These are phyloP conservation scores for Drosophila punjabiensis DNA, from an alignment of 1,140 invertebrate genomes.

Conservation along the genomic window DNA sequence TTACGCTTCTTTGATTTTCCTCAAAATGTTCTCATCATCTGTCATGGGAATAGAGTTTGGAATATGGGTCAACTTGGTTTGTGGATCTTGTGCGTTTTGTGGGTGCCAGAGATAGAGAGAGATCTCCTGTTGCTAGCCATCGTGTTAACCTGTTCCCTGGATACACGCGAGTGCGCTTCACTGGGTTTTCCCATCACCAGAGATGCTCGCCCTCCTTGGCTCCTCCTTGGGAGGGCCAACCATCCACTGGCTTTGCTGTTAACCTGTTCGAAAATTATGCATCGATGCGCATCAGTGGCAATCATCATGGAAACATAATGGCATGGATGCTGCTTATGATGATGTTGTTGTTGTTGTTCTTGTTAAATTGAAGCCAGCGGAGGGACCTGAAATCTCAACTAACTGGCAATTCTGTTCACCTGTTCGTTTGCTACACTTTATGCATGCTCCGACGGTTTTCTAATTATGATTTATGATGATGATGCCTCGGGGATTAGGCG, in stretches of 20 bases:
- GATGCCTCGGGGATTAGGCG: conserved; percentile 23
- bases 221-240: conserved; percentile 8
- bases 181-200: conserved; percentile 37
- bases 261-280: conserved; percentile 69
- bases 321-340: conserved; percentile 25
- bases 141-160: conserved; percentile 43
- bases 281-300: conserved; percentile 58
- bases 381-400: not conserved
- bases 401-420: conserved; percentile 32
- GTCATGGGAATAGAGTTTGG: not conserved
- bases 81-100: not conserved
- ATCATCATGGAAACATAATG: conserved; percentile 33
- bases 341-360: conserved; percentile 17
- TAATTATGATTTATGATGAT: conserved; percentile 53
- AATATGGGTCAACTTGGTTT: not conserved
- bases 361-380: not conserved
- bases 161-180: conserved; percentile 45
- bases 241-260: conserved; percentile 23
- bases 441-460: conserved; percentile 48
- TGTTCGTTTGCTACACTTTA: conserved; percentile 56
- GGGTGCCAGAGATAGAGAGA: not conserved
- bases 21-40: conserved; percentile 3
- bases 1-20: conserved; percentile 58
- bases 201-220: conserved; percentile 19
- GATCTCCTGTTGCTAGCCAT: conserved; percentile 8